Evolutionary conservation across 1,140 invertebrate species (phyloP), one percentile per base, ranked within the genome.

Genomic region (Drosophila bocki): DNA sequence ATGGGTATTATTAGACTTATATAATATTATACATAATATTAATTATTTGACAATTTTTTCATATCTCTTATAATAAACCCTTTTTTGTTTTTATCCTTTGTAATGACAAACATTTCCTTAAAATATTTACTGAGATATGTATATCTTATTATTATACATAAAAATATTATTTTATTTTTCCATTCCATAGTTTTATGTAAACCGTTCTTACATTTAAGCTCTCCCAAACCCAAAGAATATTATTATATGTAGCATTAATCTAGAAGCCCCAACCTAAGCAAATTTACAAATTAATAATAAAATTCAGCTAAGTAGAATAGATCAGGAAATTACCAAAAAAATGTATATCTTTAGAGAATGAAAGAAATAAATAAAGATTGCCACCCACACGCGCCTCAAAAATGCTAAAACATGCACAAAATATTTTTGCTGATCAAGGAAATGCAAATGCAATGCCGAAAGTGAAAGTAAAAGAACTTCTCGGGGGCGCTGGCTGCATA

Each of bases 401-500:
- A 54, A 33, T 50, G 65, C 65, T 70, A 19, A 70, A 33, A 47
- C 29, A 17, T 26, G 13, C 42, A 59, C 22, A 71, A 72, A 37
- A 72, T 72, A 72, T 32, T 60, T 32, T 51, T 54, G 69, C 67
- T 72, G 68, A 72, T 72, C 53, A 12, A 60, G 41, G 53, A 51
- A 48, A 37, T 57, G 48, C 19, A 42, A 69, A 51, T 42, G 29
- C 29, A 57, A 45, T n/a, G 44, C 22, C 59, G 51, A 54, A 68
- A 45, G 62, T 57, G 72, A 60, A 76, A 77, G 74, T 76, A 32
- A 76, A 76, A 57, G 62, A 76, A 76, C 53, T 76, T 75, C 41
- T 29, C 26, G 56, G 37, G 50, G 53, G 44, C 53, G 53, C 26
- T 54, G 37, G 35, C 32, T 54, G 50, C 35, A 56, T 63, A 48